Conservation (phyloP, 2,113 vertebrate species). For the Sylvietta virens region DNA sequence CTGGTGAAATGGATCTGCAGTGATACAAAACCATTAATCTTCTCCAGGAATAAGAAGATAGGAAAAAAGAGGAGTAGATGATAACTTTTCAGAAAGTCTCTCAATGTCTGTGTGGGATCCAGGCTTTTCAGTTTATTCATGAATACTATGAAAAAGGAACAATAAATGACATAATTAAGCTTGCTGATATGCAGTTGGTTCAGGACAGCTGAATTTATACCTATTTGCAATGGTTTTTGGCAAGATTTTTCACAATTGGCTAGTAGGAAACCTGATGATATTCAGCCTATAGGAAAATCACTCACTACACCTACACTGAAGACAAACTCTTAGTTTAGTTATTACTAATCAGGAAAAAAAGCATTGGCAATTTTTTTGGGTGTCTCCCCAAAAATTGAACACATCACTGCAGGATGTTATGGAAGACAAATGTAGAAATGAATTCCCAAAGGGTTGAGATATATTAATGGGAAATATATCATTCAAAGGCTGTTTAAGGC, state of each 20-base stretch:
- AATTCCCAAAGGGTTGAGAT: not conserved
- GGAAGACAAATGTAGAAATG: not conserved
- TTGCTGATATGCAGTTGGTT: not conserved
- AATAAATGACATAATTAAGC: not conserved
- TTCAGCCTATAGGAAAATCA: not conserved
- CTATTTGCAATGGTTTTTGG: not conserved
- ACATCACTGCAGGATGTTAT: not conserved
- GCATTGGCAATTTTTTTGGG: not conserved
- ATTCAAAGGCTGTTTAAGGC: not conserved
- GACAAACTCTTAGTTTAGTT: not conserved
- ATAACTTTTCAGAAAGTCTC: not conserved
- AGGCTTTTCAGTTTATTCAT: not conserved
- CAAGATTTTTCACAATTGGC: not conserved
- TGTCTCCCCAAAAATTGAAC: not conserved
- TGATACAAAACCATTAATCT: not conserved
- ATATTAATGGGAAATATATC: rapidly evolving
- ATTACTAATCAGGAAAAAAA: not conserved
- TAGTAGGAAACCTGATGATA: not conserved
- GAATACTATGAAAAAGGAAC: not conserved
- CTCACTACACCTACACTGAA: not conserved
- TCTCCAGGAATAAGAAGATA: not conserved
- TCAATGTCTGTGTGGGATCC: not conserved
- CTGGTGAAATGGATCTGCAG: not conserved
- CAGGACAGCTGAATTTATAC: not conserved
- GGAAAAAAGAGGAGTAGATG: not conserved